These are phyloP conservation scores for Sardinella longiceps DNA, from an alignment of 2,797 vertebrate genomes.

Conservation along the genomic window DNA sequence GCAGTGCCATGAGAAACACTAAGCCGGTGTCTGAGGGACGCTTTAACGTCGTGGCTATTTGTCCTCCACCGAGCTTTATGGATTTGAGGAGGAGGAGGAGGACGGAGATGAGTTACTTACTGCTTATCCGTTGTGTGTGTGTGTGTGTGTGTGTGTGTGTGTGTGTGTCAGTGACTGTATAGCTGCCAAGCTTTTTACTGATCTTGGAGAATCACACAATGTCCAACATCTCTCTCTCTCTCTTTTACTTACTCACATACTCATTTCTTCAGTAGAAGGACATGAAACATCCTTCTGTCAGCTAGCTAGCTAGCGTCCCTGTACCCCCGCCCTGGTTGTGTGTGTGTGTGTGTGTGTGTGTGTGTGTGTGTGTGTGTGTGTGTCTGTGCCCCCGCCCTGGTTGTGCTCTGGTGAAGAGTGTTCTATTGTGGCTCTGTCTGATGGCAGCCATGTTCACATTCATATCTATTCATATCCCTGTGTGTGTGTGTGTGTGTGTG, in stretches of 20 bases:
- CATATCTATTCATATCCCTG: slow-evolving; percentile 26
- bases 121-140: background rate
- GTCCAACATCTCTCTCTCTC: background rate
- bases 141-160: background rate
- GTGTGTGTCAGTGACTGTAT: background rate
- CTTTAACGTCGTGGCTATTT: background rate
- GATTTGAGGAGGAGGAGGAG: background rate
- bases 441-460: background rate
- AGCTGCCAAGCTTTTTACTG: background rate
- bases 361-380: no score
- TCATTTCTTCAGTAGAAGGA: background rate
- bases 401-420: background rate
- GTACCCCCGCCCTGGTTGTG: background rate
- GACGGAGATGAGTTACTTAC: background rate
- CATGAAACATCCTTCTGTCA: background rate
- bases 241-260: background rate
- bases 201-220: background rate
- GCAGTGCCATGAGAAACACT: no score
- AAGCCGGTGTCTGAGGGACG: background rate
- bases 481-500: no score
- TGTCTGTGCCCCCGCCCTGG: background rate
- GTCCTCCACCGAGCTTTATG: background rate
- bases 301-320: background rate
- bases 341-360: no score
- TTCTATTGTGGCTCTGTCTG: background rate